Evolutionary conservation across 1,140 invertebrate species (phyloP), one percentile per base, ranked within the genome.

Genomic region (Aleiodes sp.): DNA sequence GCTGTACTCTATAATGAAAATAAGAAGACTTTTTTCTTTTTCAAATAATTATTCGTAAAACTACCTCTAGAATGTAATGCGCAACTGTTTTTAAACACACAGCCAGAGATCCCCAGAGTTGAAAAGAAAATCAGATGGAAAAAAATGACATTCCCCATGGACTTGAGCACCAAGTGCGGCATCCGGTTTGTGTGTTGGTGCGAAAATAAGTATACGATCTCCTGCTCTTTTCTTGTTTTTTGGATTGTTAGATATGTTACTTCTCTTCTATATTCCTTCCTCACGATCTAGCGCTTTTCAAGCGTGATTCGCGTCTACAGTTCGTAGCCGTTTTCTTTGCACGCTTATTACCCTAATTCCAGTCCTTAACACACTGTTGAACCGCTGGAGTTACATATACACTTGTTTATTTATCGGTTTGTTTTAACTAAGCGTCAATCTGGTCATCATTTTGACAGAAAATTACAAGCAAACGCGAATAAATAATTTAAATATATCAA

Each of bases 311-410:
- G 46, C 46, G 19, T 52, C 46, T 52, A 1, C 46, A 74, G 72
- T n/a, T 39, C 37, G 14, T 65, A 41, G 68, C n/a, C n/a, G 37
- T 65, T 78, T 78, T 81, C 79, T 84, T 83, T 85, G 80, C 81
- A 84, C 81, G 79, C 80, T 85, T 84, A 84, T 85, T 84, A 84
- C 80, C 79, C 81, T 85, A 84, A 84, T 84, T 79, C 72, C 81
- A 84, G 82, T 84, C 82, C 83, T 85, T 85, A 83, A 80, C 82
- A 84, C 84, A 78, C 80, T 78, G 81, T 84, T 83, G 19, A 52
- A 52, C 46, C 46, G 46, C 21, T 12, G 19, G 46, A 52, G 46
- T 52, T 52, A 52, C 46, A 52, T 52, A 52, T 21, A 52, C 46
- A 16, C 16, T 52, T 9, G 46, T 52, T 52, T 52, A 52, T 52